Evolutionary conservation across 2,797 vertebrate species (phyloP), one percentile per base, ranked within the genome.

Genomic region (Varecia variegata): DNA sequence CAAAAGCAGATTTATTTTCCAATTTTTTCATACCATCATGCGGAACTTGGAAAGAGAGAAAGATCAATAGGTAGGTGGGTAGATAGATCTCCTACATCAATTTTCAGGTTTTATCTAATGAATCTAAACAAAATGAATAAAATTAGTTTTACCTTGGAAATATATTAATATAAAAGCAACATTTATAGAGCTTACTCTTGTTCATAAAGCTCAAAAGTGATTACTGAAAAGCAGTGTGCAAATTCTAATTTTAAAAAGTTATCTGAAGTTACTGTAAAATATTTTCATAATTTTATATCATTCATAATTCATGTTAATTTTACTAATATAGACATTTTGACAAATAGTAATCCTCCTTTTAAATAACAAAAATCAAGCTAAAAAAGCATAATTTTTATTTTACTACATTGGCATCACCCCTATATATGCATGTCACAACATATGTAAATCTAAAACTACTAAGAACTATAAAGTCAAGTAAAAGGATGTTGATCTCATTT

Each of bases 101-200:
- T 79, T 88, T 60, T 20, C 70, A 95, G 86, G 40, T 93, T 95
- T 96, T 32, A 96, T 30, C 7, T 88, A 83, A 87, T 83, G 38
- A 88, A 67, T 86, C 23, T 32, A 95, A 90, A 70, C 35, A 93
- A 89, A 94, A 74, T 76, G 30, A 93, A 83, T 38, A 95, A 86
- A 94, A 83, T 70, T 90, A 77, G 52, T 52, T 91, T 92, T 45
- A 93, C 9, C 74, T 95, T 92, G 20, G 4, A 93, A 88, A 79
- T 35, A 87, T 10, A 56, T 25, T 56, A 25, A 56, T 56, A 71
- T 52, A 79, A 93, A 92, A 67, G 18, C 20, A 90, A 93, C 38
- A 87, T 18, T 85, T 23, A 86, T 38, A 92, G 62, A 83, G 4
- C 27, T 68, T 82, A 62, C 9, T 71, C 20, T 45, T 90, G 18